A percentile compares a stretch with the other conserved stretches of the same genome.
phyloP scores from a whole-genome alignment of 1,140 invertebrate species.

The roundworm (Caenorhabditis elegans) region WBcel235 BX284603.4:5878001-5878500 shows the following conservation, averaged over 20 bases:
- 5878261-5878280: no score
- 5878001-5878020: neutral
- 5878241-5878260: no score
- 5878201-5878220: no score
- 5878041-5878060: neutral
- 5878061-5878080: no score
- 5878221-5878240: no score
- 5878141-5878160: neutral
- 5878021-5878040: constrained; percentile 10
- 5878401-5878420: neutral
- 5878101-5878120: neutral
- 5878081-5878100: neutral
- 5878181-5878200: no score
- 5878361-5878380: neutral
- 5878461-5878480: constrained; percentile 25
- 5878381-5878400: neutral
- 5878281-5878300: neutral
- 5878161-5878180: neutral
- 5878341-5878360: constrained; percentile 13
- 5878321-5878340: neutral
- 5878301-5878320: neutral
- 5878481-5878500: neutral
- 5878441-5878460: neutral
- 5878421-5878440: neutral
- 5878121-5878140: neutral